Base-by-base conservation (phyloP, 2,888 invertebrate genomes). In the Galerucella nymphaeae region DNA sequence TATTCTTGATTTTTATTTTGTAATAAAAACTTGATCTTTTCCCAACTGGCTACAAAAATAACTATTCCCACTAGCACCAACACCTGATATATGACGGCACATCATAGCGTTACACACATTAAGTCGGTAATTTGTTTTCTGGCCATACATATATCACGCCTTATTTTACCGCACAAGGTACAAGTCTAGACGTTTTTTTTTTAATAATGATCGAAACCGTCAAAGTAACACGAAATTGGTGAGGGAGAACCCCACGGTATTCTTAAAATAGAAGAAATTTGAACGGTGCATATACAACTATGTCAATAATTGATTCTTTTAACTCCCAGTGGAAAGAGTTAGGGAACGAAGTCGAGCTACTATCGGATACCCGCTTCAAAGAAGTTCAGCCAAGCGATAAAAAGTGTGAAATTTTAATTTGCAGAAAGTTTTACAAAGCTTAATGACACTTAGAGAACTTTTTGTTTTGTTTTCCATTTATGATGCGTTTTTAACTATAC, bases 101-200 rank as follows among this genome's bases (percentile, higher is more conserved):
- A 63, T 63, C 45, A 63, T 20, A 61, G 11, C 61, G 11, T 30
- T 16, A 41, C 38, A 38, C 66, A 58, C 65, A 66, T 71, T 41
- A 71, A 14, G 67, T 62, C 53, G 71, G 75, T 76, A 75, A 75
- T 76, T 76, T 76, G 75, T 74, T 72, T 68, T 73, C 61, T 68
- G 76, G 72, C 71, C 70, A 45, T 61, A 55, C 16, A 38, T 71
- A 66, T 66, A 68, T 71, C 68, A 71, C 69, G 69, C 64, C 64
- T 38, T 10, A 38, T 66, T 45, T 59, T 59, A 74, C 71, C 75
- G 75, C 73, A 75, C 74, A 72, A 69, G 66, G 66, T 75, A 71
- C 75, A 70, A 74, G 75, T 74, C 75, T 77, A 77, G 77, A 79
- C 79, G 71, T 77, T 77, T 77, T 76, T 30, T 30, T 53, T 77